Conservation (phyloP, 2,888 invertebrate genomes). For the Cosmorhoe ocellata region DNA sequence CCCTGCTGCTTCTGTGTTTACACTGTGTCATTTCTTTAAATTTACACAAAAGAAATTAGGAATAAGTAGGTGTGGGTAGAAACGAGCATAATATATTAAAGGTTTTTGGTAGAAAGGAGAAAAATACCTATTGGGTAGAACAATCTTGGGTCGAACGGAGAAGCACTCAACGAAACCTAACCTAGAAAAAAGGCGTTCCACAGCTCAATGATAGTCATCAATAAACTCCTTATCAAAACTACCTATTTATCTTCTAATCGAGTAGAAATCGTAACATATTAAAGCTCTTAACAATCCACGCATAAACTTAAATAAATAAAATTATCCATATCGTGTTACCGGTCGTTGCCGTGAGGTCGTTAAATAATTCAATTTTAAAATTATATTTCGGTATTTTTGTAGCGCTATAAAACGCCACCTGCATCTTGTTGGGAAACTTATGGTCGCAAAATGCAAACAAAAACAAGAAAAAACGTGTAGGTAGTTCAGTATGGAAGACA, state of each 20-base stretch:
- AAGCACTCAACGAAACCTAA: too few species aligned
- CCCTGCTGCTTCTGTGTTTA: too few species aligned
- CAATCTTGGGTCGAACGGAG: too few species aligned
- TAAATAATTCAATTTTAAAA: conserved; percentile 69
- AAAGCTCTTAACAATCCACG: conserved; percentile 44
- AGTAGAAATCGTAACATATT: conserved; percentile 40
- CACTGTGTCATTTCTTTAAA: too few species aligned
- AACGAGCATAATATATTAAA: too few species aligned
- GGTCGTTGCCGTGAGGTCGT: conserved; percentile 42
- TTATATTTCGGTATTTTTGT: conserved; percentile 40
- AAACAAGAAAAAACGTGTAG: conserved; percentile 17
- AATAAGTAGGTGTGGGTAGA: too few species aligned
- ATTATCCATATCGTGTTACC: conserved; percentile 47
- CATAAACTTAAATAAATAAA: conserved; percentile 60
- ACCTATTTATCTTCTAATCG: background rate
- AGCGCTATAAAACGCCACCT: conserved; percentile 33
- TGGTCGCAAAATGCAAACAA: conserved; percentile 22
- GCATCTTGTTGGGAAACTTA: conserved; percentile 21
- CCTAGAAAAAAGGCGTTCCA: too few species aligned
- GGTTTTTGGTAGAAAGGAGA: too few species aligned
- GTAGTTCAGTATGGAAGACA: conserved; percentile 26
- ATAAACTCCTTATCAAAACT: too few species aligned
- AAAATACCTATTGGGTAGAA: too few species aligned
- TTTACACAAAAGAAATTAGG: too few species aligned
- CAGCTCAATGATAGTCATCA: too few species aligned